Base-by-base conservation (phyloP, 2,113 vertebrate genomes). In the Phalacrocorax pelagicus region DNA sequence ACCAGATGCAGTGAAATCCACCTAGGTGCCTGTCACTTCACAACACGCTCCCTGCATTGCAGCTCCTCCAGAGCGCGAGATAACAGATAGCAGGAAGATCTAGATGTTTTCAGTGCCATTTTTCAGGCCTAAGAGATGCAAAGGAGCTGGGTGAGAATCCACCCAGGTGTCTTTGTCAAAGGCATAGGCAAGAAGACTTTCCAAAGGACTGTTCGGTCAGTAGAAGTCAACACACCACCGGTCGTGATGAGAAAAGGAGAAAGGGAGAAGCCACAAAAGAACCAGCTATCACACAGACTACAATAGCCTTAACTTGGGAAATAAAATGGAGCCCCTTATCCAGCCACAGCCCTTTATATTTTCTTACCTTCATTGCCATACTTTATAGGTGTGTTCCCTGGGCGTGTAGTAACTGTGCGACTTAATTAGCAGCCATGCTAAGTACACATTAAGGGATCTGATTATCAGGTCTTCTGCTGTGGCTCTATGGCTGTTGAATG, bases 361-460 rank as follows among this genome's bases (percentile, higher is more conserved):
- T 58, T 72, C 21, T 81, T 38, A 22, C 27, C 52, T 65, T 67
- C 12, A 9, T 2, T 71, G 55, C 15, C 24, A 12, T 29, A 12
- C 9, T 73, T 78, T 3, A 34, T 10, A 47, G n/a, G 6, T 38
- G 29, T 46, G 13, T 75, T 90, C 85, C 46, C 42, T 34, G 27
- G 8, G 30, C 0, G 0, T 2, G 18, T 20, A 29, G 32, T 20
- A 71, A 67, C 29, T 20, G 8, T 24, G 18, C 29, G 44, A 32
- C 40, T 84, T 52, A 51, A 62, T 66, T 79, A 74, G 38, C 26
- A 79, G 3, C 38, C 51, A 3, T 79, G 58, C 5, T 15, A 72
- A 89, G 36, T 26, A 58, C 54, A 49, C 16, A 10, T 38, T 34
- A 69, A 83, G 21, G 49, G 30, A 27, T 52, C 10, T 16, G 13